phyloP scores from a whole-genome alignment of 2,113 vertebrate species.

The Sitta europaea region DNA sequence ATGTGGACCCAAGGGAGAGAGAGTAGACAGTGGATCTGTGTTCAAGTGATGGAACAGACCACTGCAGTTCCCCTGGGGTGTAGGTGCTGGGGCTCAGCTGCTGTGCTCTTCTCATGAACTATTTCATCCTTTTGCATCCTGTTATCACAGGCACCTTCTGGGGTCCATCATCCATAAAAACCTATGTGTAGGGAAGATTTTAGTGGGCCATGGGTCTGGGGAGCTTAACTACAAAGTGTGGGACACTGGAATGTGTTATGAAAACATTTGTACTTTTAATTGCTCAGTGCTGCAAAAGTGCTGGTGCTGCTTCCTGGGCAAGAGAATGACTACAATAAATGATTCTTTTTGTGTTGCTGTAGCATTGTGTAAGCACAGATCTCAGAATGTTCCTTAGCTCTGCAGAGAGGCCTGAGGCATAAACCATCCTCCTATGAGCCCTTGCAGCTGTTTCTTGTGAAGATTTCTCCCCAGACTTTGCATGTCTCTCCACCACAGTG shows the following conservation, averaged over 20 bases:
- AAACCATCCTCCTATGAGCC: fast-evolving
- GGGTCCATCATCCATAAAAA: not conserved
- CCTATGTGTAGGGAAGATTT: not conserved
- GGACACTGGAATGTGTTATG: no score
- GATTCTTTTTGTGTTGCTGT: not conserved
- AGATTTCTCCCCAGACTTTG: not conserved
- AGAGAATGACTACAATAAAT: not conserved
- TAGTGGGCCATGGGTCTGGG: not conserved
- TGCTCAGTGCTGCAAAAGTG: not conserved
- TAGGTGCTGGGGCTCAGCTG: not conserved
- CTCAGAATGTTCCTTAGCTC: not conserved
- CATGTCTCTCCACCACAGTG: not conserved
- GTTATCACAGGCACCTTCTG: not conserved
- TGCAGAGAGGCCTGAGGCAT: not conserved
- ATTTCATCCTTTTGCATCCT: not conserved
- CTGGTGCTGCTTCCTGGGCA: not conserved
- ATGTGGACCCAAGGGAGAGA: fast-evolving
- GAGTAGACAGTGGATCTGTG: not conserved
- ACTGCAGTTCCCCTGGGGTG: not conserved
- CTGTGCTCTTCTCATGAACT: not conserved
- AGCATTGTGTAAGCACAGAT: not conserved
- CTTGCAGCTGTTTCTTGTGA: not conserved
- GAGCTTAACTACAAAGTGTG: not conserved
- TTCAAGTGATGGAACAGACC: not conserved
- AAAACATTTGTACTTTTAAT: not conserved